Percentiles rank a stretch among this genome's conserved stretches.
phyloP scores from a whole-genome alignment of 2,113 vertebrate genomes.

The Zosterops japonicus region DNA sequence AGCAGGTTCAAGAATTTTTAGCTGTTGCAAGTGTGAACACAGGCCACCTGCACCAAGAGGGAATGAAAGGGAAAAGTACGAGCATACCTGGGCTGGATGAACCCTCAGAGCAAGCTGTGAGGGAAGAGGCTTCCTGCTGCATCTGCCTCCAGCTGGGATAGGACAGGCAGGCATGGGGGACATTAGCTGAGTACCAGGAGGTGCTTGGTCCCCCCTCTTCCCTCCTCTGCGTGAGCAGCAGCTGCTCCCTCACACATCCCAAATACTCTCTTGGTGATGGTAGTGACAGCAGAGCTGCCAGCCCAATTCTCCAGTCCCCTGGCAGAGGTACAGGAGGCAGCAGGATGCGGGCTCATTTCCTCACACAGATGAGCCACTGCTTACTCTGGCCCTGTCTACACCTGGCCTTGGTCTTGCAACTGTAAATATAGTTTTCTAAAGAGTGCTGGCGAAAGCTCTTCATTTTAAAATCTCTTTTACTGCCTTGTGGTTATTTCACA shows the following conservation, averaged over 20 bases:
- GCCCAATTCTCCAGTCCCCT: not conserved
- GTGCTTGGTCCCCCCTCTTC: not conserved
- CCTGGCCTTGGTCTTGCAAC: not conserved
- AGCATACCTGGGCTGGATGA: not conserved
- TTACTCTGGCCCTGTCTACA: conserved; percentile 24
- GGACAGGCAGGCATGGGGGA: rapidly evolving
- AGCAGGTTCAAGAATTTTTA: not conserved
- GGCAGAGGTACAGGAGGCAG: not conserved
- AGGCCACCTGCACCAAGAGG: not conserved
- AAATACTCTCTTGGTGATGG: not conserved
- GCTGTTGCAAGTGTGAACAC: not conserved
- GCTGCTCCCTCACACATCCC: not conserved
- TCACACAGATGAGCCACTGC: not conserved
- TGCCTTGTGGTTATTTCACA: not conserved
- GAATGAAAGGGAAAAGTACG: not conserved
- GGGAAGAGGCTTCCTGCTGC: not conserved
- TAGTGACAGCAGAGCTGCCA: not conserved
- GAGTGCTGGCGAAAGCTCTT: not conserved
- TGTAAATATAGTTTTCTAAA: not conserved
- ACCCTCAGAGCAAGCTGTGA: rapidly evolving
- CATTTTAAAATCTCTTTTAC: not conserved
- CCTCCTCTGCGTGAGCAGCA: rapidly evolving
- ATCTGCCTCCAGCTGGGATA: not conserved
- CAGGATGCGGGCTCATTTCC: not conserved
- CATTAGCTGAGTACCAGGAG: not conserved